Evolutionary conservation across 2,797 vertebrate genomes (phyloP).

Genomic region (Pseudochromis fuscus): DNA sequence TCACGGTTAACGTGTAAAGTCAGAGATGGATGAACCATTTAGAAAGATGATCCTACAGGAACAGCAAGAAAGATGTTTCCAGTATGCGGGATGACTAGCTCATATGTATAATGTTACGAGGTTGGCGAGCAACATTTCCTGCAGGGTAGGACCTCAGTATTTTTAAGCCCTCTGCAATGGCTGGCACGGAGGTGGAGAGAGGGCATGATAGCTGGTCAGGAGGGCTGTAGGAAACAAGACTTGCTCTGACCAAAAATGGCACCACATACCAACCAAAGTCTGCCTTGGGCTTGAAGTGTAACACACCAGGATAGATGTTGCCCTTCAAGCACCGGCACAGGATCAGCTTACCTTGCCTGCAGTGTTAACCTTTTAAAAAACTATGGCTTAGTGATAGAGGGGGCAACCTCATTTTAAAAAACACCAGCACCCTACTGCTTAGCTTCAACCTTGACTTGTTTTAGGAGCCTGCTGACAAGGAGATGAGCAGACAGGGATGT

Average conservation of each 20-base stretch:
- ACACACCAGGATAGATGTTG: slow-evolving; percentile 51
- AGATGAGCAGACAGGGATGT: slow-evolving; percentile 42
- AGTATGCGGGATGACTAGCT: slow-evolving; percentile 22
- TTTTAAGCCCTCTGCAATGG: slow-evolving; percentile 22
- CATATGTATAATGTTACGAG: slow-evolving; percentile 13
- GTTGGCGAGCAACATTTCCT: slow-evolving; percentile 8
- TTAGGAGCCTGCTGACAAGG: slow-evolving; percentile 39
- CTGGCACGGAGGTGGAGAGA: slow-evolving; percentile 35
- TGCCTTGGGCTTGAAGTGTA: slow-evolving; percentile 40
- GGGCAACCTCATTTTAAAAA: slow-evolving; percentile 39
- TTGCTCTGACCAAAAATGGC: slow-evolving; percentile 58
- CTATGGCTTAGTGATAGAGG: slow-evolving; percentile 55
- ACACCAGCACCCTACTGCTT: slow-evolving; percentile 28
- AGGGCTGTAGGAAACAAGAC: slow-evolving; percentile 48
- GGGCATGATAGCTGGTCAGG: slow-evolving; percentile 38
- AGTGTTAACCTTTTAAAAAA: slow-evolving; percentile 71
- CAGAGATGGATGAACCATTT: slow-evolving; percentile 5
- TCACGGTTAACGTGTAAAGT: slow-evolving; percentile 3
- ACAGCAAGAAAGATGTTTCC: slow-evolving; percentile 12
- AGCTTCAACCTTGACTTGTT: slow-evolving; percentile 37
- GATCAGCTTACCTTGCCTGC: slow-evolving; percentile 73
- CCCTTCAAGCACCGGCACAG: slow-evolving; percentile 59
- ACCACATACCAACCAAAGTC: slow-evolving; percentile 62
- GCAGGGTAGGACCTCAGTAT: slow-evolving; percentile 5
- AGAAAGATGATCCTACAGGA: slow-evolving; percentile 17